Conservation (phyloP, 1,140 invertebrate species). For the Steinernema khuongi region DNA sequence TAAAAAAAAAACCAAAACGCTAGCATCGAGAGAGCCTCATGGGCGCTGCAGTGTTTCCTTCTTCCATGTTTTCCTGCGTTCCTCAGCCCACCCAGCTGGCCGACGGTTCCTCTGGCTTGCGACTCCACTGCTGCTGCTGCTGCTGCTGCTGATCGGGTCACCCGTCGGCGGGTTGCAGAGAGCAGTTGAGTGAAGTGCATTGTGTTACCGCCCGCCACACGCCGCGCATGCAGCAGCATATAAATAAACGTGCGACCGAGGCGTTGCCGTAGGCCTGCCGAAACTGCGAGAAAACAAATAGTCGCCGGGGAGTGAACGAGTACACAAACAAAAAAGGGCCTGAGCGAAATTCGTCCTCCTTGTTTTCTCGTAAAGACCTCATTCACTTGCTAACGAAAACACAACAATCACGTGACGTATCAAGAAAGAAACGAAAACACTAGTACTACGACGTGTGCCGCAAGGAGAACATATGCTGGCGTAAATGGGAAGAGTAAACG, state of each 20-base stretch:
- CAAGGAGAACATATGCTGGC: neutral
- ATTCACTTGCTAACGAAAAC: constrained; percentile 6
- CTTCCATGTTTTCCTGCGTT: neutral
- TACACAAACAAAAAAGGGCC: neutral
- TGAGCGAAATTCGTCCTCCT: neutral
- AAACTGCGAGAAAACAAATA: constrained; percentile 13
- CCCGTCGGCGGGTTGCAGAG: neutral
- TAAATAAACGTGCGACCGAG: constrained; percentile 14
- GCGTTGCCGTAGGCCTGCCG: neutral
- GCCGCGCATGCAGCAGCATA: constrained; percentile 14
- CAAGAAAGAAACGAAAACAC: neutral
- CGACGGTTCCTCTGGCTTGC: neutral
- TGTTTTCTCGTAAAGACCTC: neutral
- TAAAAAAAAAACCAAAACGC: neutral
- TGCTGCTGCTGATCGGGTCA: neutral
- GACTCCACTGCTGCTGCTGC: no score
- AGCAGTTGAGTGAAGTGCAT: neutral
- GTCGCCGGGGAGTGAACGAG: neutral
- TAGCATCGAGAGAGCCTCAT: neutral
- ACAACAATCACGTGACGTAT: constrained; percentile 12
- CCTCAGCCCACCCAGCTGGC: constrained; percentile 8
- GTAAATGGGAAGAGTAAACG: neutral
- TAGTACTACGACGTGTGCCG: neutral
- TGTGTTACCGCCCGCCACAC: neutral
- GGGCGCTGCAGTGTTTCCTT: neutral